phyloP scores from a whole-genome alignment of 2,888 invertebrate species.

The Desoria tigrina region DNA sequence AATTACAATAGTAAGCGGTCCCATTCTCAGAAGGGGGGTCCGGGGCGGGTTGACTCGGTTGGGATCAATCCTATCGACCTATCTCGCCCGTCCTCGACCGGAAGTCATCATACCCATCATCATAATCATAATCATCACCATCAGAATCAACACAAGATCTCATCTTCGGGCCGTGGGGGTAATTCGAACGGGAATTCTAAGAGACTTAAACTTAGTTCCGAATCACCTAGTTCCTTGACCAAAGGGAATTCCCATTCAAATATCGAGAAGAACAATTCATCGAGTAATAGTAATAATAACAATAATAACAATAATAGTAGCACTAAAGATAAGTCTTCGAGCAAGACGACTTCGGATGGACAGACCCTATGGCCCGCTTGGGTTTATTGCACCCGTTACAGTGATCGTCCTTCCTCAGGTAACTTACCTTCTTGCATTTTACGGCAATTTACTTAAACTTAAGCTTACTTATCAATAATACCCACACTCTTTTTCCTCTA shows the following conservation, averaged over 20 bases:
- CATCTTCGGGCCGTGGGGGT: conserved; percentile 5
- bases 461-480: background rate
- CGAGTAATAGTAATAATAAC: conserved; percentile 19
- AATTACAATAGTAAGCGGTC: conserved; percentile 1
- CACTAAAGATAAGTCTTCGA: too few relatives aligned
- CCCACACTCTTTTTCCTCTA: too few relatives aligned
- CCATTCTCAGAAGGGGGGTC: conserved; percentile 11
- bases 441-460: too few relatives aligned
- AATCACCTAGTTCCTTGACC: background rate
- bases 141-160: conserved; percentile 19
- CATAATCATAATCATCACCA: conserved; percentile 15
- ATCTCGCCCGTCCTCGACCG: conserved; percentile 45
- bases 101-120: conserved; percentile 11
- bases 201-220: background rate
- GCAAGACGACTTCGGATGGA: background rate
- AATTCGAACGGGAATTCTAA: conserved; percentile 25
- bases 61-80: conserved; percentile 45
- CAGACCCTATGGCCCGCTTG: conserved; percentile 60
- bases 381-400: conserved; percentile 65
- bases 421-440: too few relatives aligned
- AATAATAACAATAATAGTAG: conserved; percentile 18
- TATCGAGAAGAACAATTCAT: background rate
- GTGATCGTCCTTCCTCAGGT: conserved; percentile 64
- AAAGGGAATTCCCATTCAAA: background rate
- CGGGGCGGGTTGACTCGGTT: conserved; percentile 26